A percentile compares a stretch with the other conserved stretches of the same genome.
These are phyloP conservation scores for Metopolophium dirhodum DNA, from an alignment of 1,140 invertebrate genomes.

Conservation along the genomic window DNA sequence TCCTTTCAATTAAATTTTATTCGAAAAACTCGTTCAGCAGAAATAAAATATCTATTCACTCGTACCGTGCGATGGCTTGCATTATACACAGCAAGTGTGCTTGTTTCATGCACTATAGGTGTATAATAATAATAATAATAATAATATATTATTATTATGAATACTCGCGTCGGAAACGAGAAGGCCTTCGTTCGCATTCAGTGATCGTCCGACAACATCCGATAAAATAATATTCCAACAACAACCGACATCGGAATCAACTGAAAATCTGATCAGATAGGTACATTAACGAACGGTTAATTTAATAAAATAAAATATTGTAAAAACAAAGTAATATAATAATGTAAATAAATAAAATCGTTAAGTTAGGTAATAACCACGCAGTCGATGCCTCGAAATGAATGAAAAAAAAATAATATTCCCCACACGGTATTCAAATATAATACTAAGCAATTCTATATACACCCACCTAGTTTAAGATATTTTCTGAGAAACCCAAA, in stretches of 20 bases:
- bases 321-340: neutral
- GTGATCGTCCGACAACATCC: neutral
- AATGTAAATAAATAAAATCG: neutral
- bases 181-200: slow-evolving; percentile 1
- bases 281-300: neutral
- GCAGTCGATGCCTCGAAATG: neutral
- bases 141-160: neutral
- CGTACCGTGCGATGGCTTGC: neutral
- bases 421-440: neutral
- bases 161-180: neutral
- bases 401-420: neutral
- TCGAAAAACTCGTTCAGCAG: slow-evolving; percentile 11
- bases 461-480: too few species aligned
- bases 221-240: neutral
- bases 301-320: neutral
- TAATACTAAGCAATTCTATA: too few species aligned
- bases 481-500: too few species aligned
- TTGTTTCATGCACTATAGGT: neutral
- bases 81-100: neutral
- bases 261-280: neutral
- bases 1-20: slow-evolving; percentile 38
- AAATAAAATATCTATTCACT: neutral
- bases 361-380: neutral
- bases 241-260: neutral
- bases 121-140: slow-evolving; percentile 5